phyloP scores from a whole-genome alignment of 2,888 invertebrate species.

The Drosophila pseudotalamancana region DNA sequence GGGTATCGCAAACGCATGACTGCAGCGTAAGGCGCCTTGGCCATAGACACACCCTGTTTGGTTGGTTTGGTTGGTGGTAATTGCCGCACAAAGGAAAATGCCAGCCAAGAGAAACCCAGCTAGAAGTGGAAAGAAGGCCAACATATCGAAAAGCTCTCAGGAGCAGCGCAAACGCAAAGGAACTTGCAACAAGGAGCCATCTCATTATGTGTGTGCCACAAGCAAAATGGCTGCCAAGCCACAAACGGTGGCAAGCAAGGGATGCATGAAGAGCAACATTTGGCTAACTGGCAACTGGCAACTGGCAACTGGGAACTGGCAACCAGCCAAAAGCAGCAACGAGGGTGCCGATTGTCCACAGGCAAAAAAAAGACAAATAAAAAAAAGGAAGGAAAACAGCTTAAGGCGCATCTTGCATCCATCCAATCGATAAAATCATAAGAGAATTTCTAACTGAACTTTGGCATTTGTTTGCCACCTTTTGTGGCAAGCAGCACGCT shows the following conservation, averaged over 20 bases:
- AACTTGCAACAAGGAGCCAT: constrained; percentile 44
- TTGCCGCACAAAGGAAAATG: constrained; percentile 35
- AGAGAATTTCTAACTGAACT: no score
- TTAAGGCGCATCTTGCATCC: constrained; percentile 33
- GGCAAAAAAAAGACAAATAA: no score
- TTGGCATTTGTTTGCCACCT: constrained; percentile 46
- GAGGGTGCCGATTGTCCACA: neutral
- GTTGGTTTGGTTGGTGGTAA: neutral
- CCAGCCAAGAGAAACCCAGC: constrained; percentile 30
- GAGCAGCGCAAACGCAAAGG: constrained; percentile 42
- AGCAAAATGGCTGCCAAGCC: constrained; percentile 50
- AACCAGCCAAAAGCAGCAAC: constrained; percentile 34
- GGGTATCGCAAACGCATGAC: constrained; percentile 15
- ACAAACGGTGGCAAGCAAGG: constrained; percentile 7
- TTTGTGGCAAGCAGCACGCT: constrained; percentile 18
- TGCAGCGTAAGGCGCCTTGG: constrained; percentile 2
- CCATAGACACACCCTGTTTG: constrained; percentile 38
- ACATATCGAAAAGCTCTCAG: constrained; percentile 13
- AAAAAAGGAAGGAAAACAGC: constrained; percentile 32
- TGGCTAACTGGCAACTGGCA: constrained; percentile 43
- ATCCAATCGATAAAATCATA: constrained; percentile 57
- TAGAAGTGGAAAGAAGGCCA: constrained; percentile 17
- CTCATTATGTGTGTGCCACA: constrained; percentile 7
- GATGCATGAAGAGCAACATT: constrained; percentile 24
- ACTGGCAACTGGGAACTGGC: constrained; percentile 35